Evolutionary conservation across 2,888 invertebrate genomes (phyloP).

Genomic region (Cantharis lateralis): DNA sequence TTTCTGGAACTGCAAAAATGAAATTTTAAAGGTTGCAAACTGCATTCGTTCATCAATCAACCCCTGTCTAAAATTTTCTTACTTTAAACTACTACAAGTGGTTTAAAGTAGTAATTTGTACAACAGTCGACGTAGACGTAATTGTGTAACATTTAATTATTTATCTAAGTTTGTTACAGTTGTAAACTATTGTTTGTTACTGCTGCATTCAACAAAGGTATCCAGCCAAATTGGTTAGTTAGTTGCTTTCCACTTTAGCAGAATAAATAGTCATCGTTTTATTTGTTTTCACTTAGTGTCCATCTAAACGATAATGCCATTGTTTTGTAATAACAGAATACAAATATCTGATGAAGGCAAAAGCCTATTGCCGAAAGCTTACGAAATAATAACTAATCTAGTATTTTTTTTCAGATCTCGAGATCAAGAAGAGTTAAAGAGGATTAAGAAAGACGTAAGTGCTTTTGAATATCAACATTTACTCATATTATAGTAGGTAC

Average conservation of each 20-base stretch:
- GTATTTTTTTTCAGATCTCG: background rate
- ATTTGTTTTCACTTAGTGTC: slow-evolving; percentile 3
- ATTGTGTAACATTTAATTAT: background rate
- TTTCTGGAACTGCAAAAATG: background rate
- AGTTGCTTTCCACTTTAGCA: slow-evolving; percentile 3
- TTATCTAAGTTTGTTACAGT: background rate
- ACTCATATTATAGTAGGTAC: background rate
- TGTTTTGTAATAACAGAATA: background rate
- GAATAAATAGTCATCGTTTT: slow-evolving; percentile 2
- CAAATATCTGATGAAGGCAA: background rate
- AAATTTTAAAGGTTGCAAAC: background rate
- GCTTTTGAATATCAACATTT: background rate
- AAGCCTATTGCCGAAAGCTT: background rate
- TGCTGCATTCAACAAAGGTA: slow-evolving; percentile 4
- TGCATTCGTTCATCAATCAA: background rate
- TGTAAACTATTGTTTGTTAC: slow-evolving; percentile 7
- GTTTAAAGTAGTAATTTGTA: background rate
- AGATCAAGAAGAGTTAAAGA: background rate
- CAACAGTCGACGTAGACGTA: background rate
- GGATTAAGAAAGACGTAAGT: background rate
- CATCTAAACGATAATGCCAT: background rate
- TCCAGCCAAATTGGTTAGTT: slow-evolving; percentile 7
- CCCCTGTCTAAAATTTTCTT: too few species aligned
- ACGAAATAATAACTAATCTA: background rate
- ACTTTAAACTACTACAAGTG: background rate